Evolutionary conservation across 2,113 vertebrate genomes (phyloP).

Genomic region (Anhinga rufa): DNA sequence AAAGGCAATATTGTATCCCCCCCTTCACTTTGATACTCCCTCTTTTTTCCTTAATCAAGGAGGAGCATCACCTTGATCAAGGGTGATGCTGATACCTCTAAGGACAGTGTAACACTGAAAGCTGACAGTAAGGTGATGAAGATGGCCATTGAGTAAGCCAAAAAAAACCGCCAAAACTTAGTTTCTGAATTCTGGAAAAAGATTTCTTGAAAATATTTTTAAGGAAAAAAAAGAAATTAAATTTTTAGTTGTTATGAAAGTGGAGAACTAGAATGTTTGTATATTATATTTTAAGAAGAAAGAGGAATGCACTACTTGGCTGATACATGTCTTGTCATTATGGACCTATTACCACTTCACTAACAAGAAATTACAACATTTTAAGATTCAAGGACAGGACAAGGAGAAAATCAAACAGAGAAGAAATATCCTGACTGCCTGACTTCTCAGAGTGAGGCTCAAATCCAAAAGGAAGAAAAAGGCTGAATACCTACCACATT

Average conservation of each 20-base stretch:
- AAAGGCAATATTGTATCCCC: not conserved
- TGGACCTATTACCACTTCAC: not conserved
- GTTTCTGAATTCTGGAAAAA: not conserved
- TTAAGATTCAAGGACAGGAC: not conserved
- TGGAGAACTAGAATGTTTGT: not conserved
- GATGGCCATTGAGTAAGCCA: not conserved
- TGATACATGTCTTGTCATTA: not conserved
- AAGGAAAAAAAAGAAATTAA: rapidly evolving
- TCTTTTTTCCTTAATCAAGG: not conserved
- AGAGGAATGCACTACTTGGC: not conserved
- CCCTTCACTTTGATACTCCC: not conserved
- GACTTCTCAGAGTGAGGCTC: not conserved
- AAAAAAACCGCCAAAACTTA: not conserved
- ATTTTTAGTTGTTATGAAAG: not conserved
- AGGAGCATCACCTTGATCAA: not conserved
- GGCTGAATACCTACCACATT: not conserved
- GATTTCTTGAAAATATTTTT: not conserved
- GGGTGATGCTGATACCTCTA: not conserved
- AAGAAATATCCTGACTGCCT: not conserved
- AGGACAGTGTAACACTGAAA: not conserved
- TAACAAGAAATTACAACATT: not conserved
- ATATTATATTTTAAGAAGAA: not conserved
- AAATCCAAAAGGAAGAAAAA: not conserved
- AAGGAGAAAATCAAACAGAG: not conserved
- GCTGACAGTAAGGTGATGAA: not conserved